These are phyloP conservation scores for Gobio occitaniae DNA, from an alignment of 2,797 vertebrate genomes.

Conservation along the genomic window DNA sequence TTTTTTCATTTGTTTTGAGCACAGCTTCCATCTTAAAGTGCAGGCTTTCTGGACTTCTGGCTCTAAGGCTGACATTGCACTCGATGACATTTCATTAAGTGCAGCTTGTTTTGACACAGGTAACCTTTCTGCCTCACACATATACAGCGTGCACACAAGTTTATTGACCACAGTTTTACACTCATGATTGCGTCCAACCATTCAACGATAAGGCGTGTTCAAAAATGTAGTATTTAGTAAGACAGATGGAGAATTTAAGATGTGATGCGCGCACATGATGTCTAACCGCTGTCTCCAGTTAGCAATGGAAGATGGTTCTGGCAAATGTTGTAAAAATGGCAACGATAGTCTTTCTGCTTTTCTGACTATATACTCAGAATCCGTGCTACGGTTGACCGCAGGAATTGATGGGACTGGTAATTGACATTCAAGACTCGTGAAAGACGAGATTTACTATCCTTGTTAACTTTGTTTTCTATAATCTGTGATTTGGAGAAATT, in stretches of 20 bases:
- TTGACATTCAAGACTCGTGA: not conserved
- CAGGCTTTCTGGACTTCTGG: slow-evolving; percentile 81
- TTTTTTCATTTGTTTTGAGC: slow-evolving; percentile 38
- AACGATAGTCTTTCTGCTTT: not conserved
- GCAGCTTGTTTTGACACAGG: slow-evolving; percentile 83
- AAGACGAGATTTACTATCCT: slow-evolving; percentile 14
- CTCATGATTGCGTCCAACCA: not conserved
- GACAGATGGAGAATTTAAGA: slow-evolving; percentile 11
- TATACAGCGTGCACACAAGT: not conserved
- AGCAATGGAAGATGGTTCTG: slow-evolving; percentile 27
- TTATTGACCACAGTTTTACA: not conserved
- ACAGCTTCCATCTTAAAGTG: slow-evolving; percentile 86
- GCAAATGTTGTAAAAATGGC: slow-evolving; percentile 9
- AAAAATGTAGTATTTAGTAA: not conserved
- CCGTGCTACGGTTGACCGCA: not conserved
- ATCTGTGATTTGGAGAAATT: slow-evolving; percentile 16
- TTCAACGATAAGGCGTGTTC: not conserved
- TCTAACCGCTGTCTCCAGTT: slow-evolving; percentile 46
- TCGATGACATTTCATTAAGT: slow-evolving; percentile 86
- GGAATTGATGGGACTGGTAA: not conserved
- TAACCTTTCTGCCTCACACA: slow-evolving; percentile 61
- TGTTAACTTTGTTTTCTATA: not conserved
- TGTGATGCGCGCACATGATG: slow-evolving; percentile 12
- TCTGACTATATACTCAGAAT: slow-evolving; percentile 1
- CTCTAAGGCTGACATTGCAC: slow-evolving; percentile 84